These are phyloP conservation scores for Varroa destructor DNA, from an alignment of 1,140 invertebrate species.

Conservation along the genomic window DNA sequence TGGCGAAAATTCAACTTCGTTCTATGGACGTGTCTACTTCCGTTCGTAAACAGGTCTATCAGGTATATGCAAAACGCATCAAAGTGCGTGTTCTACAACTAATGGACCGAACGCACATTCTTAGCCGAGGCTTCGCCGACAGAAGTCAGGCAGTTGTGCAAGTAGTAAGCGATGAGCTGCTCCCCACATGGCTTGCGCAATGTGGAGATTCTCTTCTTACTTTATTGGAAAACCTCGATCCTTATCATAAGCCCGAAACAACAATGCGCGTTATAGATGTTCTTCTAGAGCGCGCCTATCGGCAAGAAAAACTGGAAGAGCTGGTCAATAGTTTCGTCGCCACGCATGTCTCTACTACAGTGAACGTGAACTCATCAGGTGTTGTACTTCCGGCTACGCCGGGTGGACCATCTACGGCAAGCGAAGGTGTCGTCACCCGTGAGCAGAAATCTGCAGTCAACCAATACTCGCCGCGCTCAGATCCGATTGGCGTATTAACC, in stretches of 20 bases:
- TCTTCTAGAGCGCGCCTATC: neutral
- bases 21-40: slow-evolving; percentile 11
- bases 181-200: neutral
- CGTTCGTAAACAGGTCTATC: slow-evolving; percentile 15
- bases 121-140: neutral
- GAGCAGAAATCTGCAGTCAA: too few relatives aligned
- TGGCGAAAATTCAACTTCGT: slow-evolving; percentile 14
- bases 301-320: neutral
- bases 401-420: too few relatives aligned
- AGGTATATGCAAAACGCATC: slow-evolving; percentile 5
- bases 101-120: slow-evolving; percentile 9
- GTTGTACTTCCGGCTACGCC: too few relatives aligned
- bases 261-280: slow-evolving; percentile 9
- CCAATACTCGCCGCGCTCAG: too few relatives aligned
- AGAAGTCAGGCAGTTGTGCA: neutral
- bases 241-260: slow-evolving; percentile 19
- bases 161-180: slow-evolving; percentile 10
- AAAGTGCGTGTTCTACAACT: slow-evolving; percentile 21
- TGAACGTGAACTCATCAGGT: too few relatives aligned
- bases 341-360: too few relatives aligned
- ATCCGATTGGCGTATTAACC: neutral
- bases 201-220: neutral
- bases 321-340: slow-evolving; percentile 14
- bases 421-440: too few relatives aligned
- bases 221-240: neutral